Conservation (phyloP, 2,797 vertebrate species). For the Tamandua tetradactyla region DNA sequence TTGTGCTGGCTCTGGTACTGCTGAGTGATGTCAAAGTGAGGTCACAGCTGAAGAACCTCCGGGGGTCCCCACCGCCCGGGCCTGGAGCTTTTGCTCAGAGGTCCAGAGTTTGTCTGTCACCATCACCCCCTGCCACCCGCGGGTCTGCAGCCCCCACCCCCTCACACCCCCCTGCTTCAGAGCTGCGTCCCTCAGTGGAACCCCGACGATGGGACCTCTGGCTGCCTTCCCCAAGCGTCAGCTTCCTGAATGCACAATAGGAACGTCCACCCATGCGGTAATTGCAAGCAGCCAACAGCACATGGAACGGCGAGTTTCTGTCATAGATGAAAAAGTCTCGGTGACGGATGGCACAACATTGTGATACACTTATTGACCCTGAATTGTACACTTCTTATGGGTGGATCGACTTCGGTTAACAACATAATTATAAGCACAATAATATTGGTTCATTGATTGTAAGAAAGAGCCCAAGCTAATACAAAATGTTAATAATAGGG, state of each 20-base stretch:
- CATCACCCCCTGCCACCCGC: too few species aligned
- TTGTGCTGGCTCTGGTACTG: too few species aligned
- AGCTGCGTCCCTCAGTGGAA: neutral
- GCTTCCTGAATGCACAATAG: neutral
- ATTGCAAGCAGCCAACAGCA: neutral
- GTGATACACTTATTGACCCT: too few species aligned
- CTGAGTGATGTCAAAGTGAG: neutral
- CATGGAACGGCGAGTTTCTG: neutral
- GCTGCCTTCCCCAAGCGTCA: neutral
- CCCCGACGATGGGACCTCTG: neutral
- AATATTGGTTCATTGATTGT: too few species aligned
- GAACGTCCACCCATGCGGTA: fast-evolving
- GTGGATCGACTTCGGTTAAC: too few species aligned
- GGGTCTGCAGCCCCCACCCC: too few species aligned
- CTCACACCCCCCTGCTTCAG: neutral
- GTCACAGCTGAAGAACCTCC: neutral
- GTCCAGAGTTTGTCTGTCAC: neutral
- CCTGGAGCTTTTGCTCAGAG: neutral
- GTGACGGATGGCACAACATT: too few species aligned
- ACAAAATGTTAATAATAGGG: too few species aligned
- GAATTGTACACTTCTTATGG: too few species aligned
- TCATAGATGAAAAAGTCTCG: neutral
- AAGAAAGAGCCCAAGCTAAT: too few species aligned
- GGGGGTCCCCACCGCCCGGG: neutral
- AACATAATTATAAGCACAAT: too few species aligned